Evolutionary conservation across 37 sponge, comb jelly and placozoan species (phyloP).

Genomic region (Axinella damicornis): DNA sequence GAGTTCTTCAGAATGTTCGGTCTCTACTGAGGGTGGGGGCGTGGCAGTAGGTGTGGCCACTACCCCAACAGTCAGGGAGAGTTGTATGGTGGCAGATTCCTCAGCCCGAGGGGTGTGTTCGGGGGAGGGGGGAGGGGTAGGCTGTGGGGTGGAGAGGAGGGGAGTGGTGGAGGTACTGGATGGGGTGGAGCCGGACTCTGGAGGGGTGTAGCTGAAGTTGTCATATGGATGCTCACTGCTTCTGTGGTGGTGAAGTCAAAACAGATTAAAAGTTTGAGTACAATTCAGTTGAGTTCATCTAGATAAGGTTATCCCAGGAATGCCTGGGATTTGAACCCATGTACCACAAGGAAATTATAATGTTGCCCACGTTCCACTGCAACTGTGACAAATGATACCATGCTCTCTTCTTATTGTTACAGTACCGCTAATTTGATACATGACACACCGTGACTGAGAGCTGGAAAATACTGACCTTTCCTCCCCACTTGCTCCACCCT

Average conservation of each 20-base stretch:
- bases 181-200: conserved; percentile 10
- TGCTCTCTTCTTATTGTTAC: too few relatives aligned
- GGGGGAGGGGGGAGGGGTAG: conserved; percentile 35
- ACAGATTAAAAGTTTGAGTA: too few relatives aligned
- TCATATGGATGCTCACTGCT: neutral
- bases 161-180: neutral
- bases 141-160: conserved; percentile 33
- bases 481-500: neutral
- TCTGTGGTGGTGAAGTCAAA: too few relatives aligned
- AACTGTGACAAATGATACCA: too few relatives aligned
- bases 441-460: too few relatives aligned
- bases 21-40: conserved; percentile 43
- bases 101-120: neutral
- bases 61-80: neutral
- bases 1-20: neutral
- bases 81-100: neutral
- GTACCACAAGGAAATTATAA: too few relatives aligned
- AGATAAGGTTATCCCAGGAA: too few relatives aligned
- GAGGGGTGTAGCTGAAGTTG: conserved; percentile 36
- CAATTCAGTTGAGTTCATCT: too few relatives aligned
- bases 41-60: conserved; percentile 4
- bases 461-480: too few relatives aligned
- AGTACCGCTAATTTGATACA: too few relatives aligned
- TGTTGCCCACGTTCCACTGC: too few relatives aligned
- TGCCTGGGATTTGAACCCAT: too few relatives aligned